phyloP scores from a whole-genome alignment of 2,797 vertebrate genomes.

The Clarias platycephalus region DNA sequence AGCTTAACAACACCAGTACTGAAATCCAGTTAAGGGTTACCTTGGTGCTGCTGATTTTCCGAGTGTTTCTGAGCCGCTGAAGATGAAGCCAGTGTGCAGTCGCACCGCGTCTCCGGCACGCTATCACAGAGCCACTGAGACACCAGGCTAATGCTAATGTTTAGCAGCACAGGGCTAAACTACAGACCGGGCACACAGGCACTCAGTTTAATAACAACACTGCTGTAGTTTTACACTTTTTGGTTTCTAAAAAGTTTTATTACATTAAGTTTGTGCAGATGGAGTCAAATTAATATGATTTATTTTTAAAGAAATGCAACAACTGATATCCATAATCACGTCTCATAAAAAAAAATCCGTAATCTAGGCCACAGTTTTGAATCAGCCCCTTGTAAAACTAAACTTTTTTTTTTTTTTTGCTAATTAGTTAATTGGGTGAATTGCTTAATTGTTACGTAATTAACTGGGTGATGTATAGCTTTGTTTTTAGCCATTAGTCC shows the following conservation, averaged over 20 bases:
- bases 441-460: no score
- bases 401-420: no score
- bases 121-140: neutral
- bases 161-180: neutral
- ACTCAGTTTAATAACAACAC: neutral
- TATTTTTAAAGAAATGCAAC: neutral
- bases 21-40: neutral
- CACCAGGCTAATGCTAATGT: conserved; percentile 2
- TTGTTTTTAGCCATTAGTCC: neutral
- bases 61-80: conserved; percentile 26
- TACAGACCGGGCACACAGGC: neutral
- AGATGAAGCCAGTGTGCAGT: conserved; percentile 7
- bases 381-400: neutral
- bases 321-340: neutral
- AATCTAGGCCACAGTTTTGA: neutral
- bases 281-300: neutral
- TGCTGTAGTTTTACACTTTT: neutral
- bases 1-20: neutral
- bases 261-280: neutral
- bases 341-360: neutral
- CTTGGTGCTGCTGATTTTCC: conserved; percentile 30
- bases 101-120: conserved; percentile 9
- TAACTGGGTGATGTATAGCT: neutral
- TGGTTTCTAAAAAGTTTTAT: no score
- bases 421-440: neutral